Evolutionary conservation across 2,888 invertebrate genomes (phyloP), one percentile per base, ranked within the genome.

Genomic region (Caenorhabditis angaria): DNA sequence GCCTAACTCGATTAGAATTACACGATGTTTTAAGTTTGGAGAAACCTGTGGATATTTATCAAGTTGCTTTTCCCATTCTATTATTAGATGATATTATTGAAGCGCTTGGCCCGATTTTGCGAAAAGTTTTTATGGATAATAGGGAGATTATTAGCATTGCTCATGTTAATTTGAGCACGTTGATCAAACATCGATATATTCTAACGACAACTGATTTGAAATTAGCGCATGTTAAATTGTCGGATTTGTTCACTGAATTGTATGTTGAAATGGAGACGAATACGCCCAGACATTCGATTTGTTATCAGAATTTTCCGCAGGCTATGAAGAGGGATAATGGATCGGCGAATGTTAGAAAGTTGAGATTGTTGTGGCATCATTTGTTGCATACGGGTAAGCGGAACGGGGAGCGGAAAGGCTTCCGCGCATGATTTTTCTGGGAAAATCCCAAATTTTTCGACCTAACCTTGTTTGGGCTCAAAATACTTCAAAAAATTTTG

Each of bases 361-460:
- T 81, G 18, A 57, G 79, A 24, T 88, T 88, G 77, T 82, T 89
- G 18, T 89, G 89, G 89, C 88, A 85, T 70, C 89, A 89, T 68
- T 80, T 89, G 1, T 83, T 89, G 20, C 87, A 88, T 61, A 77
- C 86, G 41, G 84, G 84, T 81, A 14, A 20, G 61, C 22, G n/a
- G n/a, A n/a, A n/a, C n/a, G n/a, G n/a, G n/a, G n/a, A n/a, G n/a
- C n/a, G n/a, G n/a, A n/a, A n/a, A n/a, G n/a, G n/a, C n/a, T n/a
- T n/a, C n/a, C n/a, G n/a, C n/a, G n/a, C n/a, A n/a, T n/a, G n/a
- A n/a, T n/a, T n/a, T n/a, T n/a, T n/a, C n/a, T n/a, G n/a, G n/a
- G n/a, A n/a, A n/a, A n/a, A n/a, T n/a, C n/a, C n/a, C n/a, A n/a
- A n/a, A n/a, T n/a, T n/a, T n/a, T n/a, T n/a, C n/a, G n/a, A n/a